Base-by-base conservation (phyloP, 2,797 vertebrate genomes). In the Taenioides sp. region DNA sequence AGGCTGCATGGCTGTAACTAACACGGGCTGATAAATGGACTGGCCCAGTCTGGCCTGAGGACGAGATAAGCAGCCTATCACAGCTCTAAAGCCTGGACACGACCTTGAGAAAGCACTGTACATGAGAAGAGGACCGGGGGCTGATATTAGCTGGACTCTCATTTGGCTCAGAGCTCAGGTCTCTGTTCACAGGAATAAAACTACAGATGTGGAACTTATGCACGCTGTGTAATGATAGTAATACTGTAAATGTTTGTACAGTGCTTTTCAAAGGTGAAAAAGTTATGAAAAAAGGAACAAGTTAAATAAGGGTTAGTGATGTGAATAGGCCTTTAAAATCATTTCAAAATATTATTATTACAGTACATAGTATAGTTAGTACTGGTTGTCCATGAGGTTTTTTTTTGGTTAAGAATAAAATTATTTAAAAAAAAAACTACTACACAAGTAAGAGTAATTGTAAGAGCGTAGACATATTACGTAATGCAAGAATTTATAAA, bases 51-150 rank as follows among this genome's bases (percentile, higher is more conserved):
- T 87, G 50, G 85, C 90, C 87, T 7, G 65, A 79, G 89, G 84
- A 91, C 71, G 58, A 90, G 92, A 93, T 92, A 90, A 93, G 90
- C 88, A 90, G 86, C 83, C 78, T 88, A 87, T 89, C 74, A 40
- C 73, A 76, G 87, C 71, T 77, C 80, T 63, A 64, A 84, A 84
- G 77, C 80, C 71, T 75, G 80, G 69, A 60, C 76, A 72, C 80
- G 88, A 91, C 91, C 92, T 93, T 93, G 91, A 86, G 82, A 89
- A 80, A 77, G 82, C 75, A 83, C 83, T 85, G 84, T 84, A 86
- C 81, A 90, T 86, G 85, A 82, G 87, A 90, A 91, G 84, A 84
- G 40, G 84, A 90, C 89, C 83, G 71, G 60, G 63, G 83, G 87
- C 85, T 77, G 71, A 85, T 89, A 89, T 91, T 90, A 90, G 85